phyloP scores from a whole-genome alignment of 1,140 invertebrate genomes.

The Magallana ariakensis region DNA sequence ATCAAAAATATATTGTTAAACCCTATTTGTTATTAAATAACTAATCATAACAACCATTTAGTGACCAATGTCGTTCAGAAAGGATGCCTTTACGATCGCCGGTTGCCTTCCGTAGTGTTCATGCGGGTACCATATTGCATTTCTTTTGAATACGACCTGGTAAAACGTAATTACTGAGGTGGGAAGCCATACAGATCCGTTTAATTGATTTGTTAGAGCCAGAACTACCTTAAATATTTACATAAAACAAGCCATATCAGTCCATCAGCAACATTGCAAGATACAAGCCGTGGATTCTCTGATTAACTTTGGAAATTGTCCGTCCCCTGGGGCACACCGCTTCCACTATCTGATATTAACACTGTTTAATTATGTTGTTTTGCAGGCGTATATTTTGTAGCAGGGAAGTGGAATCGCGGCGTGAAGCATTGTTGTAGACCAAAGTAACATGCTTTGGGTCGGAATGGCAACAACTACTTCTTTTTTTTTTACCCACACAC shows the following conservation, averaged over 20 bases:
- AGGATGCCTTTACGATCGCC: neutral
- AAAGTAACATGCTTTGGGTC: neutral
- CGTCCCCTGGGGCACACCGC: neutral
- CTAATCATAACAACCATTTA: too few relatives aligned
- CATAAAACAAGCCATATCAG: conserved; percentile 14
- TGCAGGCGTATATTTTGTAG: conserved; percentile 32
- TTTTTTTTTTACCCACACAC: conserved; percentile 17
- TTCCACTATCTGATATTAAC: conserved; percentile 38
- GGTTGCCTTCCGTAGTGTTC: neutral
- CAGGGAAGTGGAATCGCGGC: neutral
- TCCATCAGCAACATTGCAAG: conserved; percentile 20
- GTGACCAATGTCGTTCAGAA: too few relatives aligned
- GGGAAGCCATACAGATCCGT: conserved; percentile 8
- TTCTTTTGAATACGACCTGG: neutral
- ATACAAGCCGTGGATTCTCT: conserved; percentile 18
- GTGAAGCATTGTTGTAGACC: conserved; percentile 13
- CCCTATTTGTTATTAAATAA: too few relatives aligned
- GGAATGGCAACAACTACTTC: neutral
- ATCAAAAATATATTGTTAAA: too few relatives aligned
- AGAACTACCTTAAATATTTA: conserved; percentile 30
- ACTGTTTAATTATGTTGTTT: conserved; percentile 32
- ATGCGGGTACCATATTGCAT: neutral
- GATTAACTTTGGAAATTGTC: conserved; percentile 34
- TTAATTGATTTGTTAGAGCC: conserved; percentile 27
- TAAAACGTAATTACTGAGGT: neutral